Evolutionary conservation across 1,140 invertebrate genomes (phyloP).

Genomic region (Eufriesea mexicana): DNA sequence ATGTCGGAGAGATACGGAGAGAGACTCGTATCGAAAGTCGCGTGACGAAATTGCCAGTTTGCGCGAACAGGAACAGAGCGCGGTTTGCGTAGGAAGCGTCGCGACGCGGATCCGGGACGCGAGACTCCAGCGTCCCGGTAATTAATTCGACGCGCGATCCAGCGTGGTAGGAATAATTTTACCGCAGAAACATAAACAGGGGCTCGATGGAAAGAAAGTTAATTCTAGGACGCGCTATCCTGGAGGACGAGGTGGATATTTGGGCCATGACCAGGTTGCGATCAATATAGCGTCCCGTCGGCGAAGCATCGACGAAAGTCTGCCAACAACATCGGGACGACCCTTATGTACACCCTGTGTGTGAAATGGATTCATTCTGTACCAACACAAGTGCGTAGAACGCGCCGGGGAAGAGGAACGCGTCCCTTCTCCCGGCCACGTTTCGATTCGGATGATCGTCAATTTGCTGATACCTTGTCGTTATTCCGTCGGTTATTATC

Average conservation of each 20-base stretch:
- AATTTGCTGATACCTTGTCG: neutral
- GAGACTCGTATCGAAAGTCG: no score
- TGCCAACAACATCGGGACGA: constrained; percentile 33
- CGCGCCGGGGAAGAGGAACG: neutral
- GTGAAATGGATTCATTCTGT: constrained; percentile 33
- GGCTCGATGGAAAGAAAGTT: constrained; percentile 74
- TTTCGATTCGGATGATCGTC: neutral
- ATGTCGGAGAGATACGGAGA: no score
- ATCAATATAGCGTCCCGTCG: constrained; percentile 77
- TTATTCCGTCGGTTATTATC: neutral
- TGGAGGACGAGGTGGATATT: constrained; percentile 78
- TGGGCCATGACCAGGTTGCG: constrained; percentile 81
- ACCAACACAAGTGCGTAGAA: neutral
- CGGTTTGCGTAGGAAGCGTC: neutral
- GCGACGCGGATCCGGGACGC: neutral
- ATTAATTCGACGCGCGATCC: neutral
- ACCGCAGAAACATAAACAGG: constrained; percentile 15
- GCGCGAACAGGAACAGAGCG: neutral
- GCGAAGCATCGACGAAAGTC: constrained; percentile 68
- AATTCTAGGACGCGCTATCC: constrained; percentile 74
- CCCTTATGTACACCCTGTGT: constrained; percentile 30
- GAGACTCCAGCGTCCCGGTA: neutral
- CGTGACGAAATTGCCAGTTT: neutral
- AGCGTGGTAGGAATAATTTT: neutral
- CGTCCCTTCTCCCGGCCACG: neutral